Percentiles rank a stretch among this genome's conserved stretches.
Evolutionary conservation across 1,140 invertebrate genomes (phyloP).

Genomic region (Lasioglossum baleicum): DNA sequence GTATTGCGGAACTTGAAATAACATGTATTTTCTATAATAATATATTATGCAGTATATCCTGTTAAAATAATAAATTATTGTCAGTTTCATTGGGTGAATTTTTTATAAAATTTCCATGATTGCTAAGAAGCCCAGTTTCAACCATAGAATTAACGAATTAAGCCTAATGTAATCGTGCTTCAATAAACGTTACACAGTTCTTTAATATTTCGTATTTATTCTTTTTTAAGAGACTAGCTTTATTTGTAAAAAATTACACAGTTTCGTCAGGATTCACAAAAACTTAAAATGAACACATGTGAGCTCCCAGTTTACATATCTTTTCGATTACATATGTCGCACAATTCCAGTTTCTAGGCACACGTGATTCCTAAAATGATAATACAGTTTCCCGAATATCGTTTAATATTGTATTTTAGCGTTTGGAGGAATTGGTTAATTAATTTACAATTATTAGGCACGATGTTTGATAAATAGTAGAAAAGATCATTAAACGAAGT

Average conservation of each 20-base stretch:
- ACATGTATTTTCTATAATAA: too few species aligned
- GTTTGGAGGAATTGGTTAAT: neutral
- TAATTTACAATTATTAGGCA: constrained; percentile 8
- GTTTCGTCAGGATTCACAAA: constrained; percentile 1
- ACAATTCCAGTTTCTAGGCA: constrained; percentile 45
- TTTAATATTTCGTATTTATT: neutral
- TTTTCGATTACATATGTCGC: constrained; percentile 33
- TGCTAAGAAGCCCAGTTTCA: neutral
- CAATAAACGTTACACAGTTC: constrained; percentile 14
- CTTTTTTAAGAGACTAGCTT: constrained; percentile 32
- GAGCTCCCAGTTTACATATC: neutral
- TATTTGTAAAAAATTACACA: constrained; percentile 16
- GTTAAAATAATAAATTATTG: neutral
- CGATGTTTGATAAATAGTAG: neutral
- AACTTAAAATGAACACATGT: constrained; percentile 10
- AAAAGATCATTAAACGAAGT: neutral
- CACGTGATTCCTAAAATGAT: constrained; percentile 23
- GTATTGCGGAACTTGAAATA: neutral
- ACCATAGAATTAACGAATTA: neutral
- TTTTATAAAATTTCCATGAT: neutral
- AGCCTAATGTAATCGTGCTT: neutral
- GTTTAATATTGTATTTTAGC: neutral
- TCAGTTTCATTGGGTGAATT: neutral
- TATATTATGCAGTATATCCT: too few species aligned
- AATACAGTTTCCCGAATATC: neutral